phyloP scores from a whole-genome alignment of 2,113 vertebrate genomes.

The Tragelaphus buxtoni region DNA sequence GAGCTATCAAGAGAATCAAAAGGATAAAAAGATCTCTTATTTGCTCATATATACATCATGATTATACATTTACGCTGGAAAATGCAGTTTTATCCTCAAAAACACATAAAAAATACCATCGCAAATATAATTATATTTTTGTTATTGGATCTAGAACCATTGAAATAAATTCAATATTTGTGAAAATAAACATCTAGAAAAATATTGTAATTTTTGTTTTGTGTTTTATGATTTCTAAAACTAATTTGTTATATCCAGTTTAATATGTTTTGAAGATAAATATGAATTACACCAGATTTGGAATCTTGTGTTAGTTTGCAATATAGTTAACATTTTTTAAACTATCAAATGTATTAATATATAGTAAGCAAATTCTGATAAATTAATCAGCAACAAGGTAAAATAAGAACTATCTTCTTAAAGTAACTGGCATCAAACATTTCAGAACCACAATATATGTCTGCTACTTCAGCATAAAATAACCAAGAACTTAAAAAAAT shows the following conservation, averaged over 20 bases:
- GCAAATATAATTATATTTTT: background rate
- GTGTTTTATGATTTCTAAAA: background rate
- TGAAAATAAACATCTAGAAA: background rate
- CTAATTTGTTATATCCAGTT: background rate
- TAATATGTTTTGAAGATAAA: background rate
- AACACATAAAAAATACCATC: background rate
- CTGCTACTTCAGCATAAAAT: conserved; percentile 59
- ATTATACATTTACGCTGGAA: background rate
- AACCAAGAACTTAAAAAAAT: conserved; percentile 65
- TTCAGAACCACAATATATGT: conserved; percentile 63
- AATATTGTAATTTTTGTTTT: background rate
- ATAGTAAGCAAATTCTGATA: conserved; percentile 55
- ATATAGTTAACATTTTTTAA: conserved; percentile 51
- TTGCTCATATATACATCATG: background rate
- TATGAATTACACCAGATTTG: background rate
- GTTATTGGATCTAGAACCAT: background rate
- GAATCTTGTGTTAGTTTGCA: background rate
- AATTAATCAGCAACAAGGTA: conserved; percentile 53
- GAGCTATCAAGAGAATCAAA: background rate
- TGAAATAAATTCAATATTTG: background rate
- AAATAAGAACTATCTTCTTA: conserved; percentile 71
- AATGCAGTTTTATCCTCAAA: background rate
- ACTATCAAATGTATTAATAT: conserved; percentile 63
- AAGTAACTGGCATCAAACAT: conserved; percentile 73
- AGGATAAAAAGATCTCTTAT: background rate